These are phyloP conservation scores for Shargacucullia verbasci DNA, from an alignment of 2,888 invertebrate species.

Conservation along the genomic window DNA sequence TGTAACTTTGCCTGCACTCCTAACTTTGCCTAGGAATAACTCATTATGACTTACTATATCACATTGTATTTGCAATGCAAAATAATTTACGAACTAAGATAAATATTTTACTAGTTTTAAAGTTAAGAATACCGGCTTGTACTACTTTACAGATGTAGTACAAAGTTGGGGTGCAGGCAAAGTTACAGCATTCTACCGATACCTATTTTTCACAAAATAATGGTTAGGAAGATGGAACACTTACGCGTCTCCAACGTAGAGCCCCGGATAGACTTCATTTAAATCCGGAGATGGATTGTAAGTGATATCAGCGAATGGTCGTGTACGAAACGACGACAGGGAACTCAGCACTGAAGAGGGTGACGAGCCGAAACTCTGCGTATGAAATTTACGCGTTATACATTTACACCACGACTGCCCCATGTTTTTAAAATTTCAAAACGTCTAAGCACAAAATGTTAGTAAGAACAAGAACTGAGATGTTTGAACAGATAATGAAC, in stretches of 20 bases:
- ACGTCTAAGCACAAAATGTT: slow-evolving; percentile 42
- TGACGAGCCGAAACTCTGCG: slow-evolving; percentile 80
- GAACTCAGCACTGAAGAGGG: slow-evolving; percentile 80
- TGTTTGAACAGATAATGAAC: slow-evolving; percentile 34
- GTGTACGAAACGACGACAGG: slow-evolving; percentile 75
- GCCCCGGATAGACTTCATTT: slow-evolving; percentile 93
- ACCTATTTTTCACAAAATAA: too few relatives aligned
- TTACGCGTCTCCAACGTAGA: slow-evolving; percentile 93
- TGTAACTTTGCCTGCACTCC: too few relatives aligned
- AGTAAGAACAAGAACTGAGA: slow-evolving; percentile 38
- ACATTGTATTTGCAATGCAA: too few relatives aligned
- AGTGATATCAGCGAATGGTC: slow-evolving; percentile 73
- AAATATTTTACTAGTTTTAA: too few relatives aligned
- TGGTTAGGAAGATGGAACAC: slow-evolving; percentile 62
- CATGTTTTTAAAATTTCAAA: slow-evolving; percentile 55
- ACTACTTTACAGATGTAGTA: too few relatives aligned
- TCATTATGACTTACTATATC: too few relatives aligned
- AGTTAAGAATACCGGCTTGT: too few relatives aligned
- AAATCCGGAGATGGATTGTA: slow-evolving; percentile 90
- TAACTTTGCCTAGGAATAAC: too few relatives aligned
- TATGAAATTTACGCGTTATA: slow-evolving; percentile 64
- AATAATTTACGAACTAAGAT: too few relatives aligned
- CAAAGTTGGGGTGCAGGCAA: too few relatives aligned
- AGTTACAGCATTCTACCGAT: too few relatives aligned
- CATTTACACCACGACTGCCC: slow-evolving; percentile 69